Evolutionary conservation across 2,797 vertebrate genomes (phyloP).

Genomic region (Anableps anableps): DNA sequence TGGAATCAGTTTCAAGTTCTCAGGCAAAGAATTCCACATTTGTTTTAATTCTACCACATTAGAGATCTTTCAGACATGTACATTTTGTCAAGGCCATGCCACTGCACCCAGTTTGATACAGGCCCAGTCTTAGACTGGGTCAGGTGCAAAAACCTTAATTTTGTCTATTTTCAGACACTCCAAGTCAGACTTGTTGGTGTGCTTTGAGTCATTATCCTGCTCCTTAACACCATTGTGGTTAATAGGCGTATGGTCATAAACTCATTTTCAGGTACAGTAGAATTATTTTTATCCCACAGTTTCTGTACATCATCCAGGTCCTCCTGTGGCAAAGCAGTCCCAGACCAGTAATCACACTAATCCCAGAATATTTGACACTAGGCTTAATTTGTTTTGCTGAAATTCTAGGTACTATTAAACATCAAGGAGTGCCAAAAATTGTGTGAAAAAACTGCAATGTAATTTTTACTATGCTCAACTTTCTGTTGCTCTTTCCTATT

Average conservation of each 20-base stretch:
- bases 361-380: neutral
- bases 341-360: neutral
- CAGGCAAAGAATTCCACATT: too few relatives aligned
- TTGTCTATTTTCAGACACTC: neutral
- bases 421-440: neutral
- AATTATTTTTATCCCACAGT: neutral
- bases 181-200: too few relatives aligned
- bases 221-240: too few relatives aligned
- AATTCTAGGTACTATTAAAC: neutral
- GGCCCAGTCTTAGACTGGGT: neutral
- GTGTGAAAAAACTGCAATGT: neutral
- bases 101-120: neutral
- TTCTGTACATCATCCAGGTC: neutral
- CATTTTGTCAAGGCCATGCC: neutral
- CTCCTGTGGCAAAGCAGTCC: neutral
- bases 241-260: neutral
- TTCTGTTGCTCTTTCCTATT: too few relatives aligned
- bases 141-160: neutral
- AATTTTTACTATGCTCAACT: neutral
- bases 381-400: neutral
- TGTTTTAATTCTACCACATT: neutral
- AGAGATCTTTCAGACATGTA: neutral
- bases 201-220: too few relatives aligned
- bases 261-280: neutral
- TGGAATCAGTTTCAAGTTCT: too few relatives aligned